Evolutionary conservation across 2,888 invertebrate genomes (phyloP).

Genomic region (Parnassius glacialis): DNA sequence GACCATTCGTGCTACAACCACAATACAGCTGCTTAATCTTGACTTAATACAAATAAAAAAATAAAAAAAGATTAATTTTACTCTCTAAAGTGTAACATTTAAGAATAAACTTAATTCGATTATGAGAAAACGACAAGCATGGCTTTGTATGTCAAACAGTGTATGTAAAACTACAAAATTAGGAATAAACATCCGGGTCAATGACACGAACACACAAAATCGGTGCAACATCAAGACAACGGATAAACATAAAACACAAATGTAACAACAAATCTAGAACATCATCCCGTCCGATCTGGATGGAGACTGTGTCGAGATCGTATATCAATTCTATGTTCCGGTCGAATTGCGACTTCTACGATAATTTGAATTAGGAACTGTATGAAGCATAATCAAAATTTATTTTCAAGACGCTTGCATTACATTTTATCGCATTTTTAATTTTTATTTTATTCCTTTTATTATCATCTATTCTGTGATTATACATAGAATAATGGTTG

Average conservation of each 20-base stretch:
- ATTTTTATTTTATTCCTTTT: neutral
- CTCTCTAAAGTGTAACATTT: no score
- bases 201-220: neutral
- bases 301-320: neutral
- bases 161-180: neutral
- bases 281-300: neutral
- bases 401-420: neutral
- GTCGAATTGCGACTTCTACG: neutral
- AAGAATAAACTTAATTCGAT: no score
- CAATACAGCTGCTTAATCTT: no score
- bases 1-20: no score
- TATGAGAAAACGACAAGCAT: no score
- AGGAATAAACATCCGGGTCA: neutral
- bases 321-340: neutral
- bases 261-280: neutral
- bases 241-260: constrained; percentile 1
- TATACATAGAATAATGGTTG: no score
- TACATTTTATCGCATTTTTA: neutral
- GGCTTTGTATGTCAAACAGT: neutral
- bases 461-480: no score
- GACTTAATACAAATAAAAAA: no score
- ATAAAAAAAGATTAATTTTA: no score
- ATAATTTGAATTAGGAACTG: neutral
- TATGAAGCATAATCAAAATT: neutral
- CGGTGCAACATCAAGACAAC: neutral